These are phyloP conservation scores for Melanotaenia nigrans DNA, from an alignment of 2,797 vertebrate species.

Conservation along the genomic window DNA sequence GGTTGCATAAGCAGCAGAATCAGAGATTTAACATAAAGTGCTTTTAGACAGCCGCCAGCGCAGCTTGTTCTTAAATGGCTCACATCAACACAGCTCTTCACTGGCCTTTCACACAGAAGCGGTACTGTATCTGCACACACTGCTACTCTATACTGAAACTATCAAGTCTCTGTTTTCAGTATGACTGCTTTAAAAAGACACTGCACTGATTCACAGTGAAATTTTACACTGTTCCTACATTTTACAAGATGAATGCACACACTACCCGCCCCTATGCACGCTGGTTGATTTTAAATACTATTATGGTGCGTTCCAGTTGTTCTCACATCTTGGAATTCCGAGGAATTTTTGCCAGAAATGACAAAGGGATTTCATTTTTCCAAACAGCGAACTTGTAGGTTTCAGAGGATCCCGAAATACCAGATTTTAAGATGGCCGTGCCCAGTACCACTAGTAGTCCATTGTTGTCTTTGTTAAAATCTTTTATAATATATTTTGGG, in stretches of 20 bases:
- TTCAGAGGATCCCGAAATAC: too few relatives aligned
- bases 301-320: background rate
- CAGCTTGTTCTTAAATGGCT: slow-evolving; percentile 12
- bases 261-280: background rate
- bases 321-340: too few relatives aligned
- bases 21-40: slow-evolving; percentile 18
- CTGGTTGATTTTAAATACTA: background rate
- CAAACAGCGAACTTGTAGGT: too few relatives aligned
- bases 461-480: too few relatives aligned
- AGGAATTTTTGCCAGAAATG: too few relatives aligned
- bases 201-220: slow-evolving; percentile 21
- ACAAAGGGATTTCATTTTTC: too few relatives aligned
- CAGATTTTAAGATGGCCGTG: too few relatives aligned
- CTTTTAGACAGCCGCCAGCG: slow-evolving; percentile 42
- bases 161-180: background rate
- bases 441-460: too few relatives aligned
- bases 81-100: background rate
- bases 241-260: background rate
- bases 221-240: slow-evolving; percentile 17
- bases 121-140: slow-evolving; percentile 42
- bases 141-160: slow-evolving; percentile 15
- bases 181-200: slow-evolving; percentile 2
- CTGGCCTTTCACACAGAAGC: slow-evolving; percentile 39
- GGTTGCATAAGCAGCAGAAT: slow-evolving; percentile 36
- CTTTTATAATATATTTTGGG: too few relatives aligned